A percentile compares a stretch with the other conserved stretches of the same genome.
Conservation (phyloP, 2,797 vertebrate species). For the Mormyrus proboscirostris region DNA sequence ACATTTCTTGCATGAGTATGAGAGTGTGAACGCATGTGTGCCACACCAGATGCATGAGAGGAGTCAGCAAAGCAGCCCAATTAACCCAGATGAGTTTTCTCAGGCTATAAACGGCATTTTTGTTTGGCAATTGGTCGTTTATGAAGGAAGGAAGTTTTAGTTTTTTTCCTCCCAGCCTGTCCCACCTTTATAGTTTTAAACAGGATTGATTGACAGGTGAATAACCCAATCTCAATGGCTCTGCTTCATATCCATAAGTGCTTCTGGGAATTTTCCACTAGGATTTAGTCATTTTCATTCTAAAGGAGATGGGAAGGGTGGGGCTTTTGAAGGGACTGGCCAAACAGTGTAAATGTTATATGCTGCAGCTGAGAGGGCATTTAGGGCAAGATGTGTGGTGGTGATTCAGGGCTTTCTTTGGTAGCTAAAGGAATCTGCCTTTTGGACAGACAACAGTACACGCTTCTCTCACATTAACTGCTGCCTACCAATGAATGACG, state of each 20-base stretch:
- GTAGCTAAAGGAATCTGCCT: background rate
- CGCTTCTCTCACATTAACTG: background rate
- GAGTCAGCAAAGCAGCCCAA: background rate
- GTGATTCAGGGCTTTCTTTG: background rate
- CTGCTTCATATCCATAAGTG: background rate
- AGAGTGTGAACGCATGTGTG: background rate
- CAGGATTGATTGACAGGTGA: background rate
- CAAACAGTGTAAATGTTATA: background rate
- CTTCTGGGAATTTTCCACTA: background rate
- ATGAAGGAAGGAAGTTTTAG: background rate
- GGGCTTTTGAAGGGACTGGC: background rate
- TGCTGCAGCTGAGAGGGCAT: background rate
- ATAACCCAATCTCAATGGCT: background rate
- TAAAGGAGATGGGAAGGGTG: background rate
- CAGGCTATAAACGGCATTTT: background rate
- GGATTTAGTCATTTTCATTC: background rate
- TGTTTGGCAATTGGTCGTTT: background rate
- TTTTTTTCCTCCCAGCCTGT: background rate
- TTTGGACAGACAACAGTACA: background rate
- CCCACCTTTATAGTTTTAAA: background rate
- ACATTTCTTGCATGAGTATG: background rate
- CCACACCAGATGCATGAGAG: background rate
- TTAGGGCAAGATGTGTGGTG: background rate
- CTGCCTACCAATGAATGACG: background rate
- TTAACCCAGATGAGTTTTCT: background rate